Evolutionary conservation across 2,113 vertebrate species (phyloP).

Genomic region (Pituophis catenifer): DNA sequence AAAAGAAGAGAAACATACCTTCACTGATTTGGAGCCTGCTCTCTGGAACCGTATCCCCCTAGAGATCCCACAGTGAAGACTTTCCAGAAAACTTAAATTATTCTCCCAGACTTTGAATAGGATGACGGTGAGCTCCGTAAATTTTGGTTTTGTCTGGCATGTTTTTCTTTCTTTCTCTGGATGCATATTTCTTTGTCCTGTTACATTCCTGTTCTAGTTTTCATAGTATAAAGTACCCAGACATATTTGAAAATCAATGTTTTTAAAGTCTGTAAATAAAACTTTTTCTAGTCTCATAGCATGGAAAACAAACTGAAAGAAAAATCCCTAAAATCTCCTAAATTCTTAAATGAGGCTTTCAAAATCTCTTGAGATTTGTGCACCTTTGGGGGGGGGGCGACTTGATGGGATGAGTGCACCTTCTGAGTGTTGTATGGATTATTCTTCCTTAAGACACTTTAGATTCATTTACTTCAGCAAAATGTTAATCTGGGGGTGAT

Average conservation of each 20-base stretch:
- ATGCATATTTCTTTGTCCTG: background rate
- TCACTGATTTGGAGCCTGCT: background rate
- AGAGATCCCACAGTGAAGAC: background rate
- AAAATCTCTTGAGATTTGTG: background rate
- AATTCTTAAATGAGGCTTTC: background rate
- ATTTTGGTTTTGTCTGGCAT: background rate
- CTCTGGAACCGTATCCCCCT: background rate
- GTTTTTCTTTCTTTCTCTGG: background rate
- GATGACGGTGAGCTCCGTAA: background rate
- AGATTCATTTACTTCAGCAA: background rate
- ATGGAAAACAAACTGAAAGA: background rate
- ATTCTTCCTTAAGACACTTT: background rate
- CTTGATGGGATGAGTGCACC: background rate
- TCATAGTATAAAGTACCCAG: background rate
- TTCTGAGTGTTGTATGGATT: background rate
- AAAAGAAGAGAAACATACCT: background rate
- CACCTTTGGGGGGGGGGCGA: background rate
- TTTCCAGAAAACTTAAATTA: background rate
- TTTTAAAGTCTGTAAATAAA: background rate
- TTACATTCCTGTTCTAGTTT: background rate
- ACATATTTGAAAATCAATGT: background rate
- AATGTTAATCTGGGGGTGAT: background rate
- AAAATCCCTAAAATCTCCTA: background rate
- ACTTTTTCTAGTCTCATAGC: background rate
- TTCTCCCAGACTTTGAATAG: background rate